Evolutionary conservation across 2,888 invertebrate genomes (phyloP).

Genomic region (Heteropelma amictum): DNA sequence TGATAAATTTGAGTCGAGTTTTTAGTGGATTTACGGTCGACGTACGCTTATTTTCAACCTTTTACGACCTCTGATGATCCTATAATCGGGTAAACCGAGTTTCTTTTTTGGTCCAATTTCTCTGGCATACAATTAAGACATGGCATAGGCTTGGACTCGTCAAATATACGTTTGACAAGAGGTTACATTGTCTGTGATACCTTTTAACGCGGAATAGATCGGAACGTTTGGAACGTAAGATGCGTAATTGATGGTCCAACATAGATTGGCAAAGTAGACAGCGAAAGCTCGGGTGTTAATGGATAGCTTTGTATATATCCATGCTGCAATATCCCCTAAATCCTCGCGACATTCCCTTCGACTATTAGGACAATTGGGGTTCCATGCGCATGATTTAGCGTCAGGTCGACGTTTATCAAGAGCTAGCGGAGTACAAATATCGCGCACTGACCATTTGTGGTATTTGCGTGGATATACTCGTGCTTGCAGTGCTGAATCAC

Average conservation of each 20-base stretch:
- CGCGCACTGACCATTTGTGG: conserved; percentile 29
- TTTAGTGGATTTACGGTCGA: background rate
- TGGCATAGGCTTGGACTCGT: too few relatives aligned
- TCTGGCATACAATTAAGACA: too few relatives aligned
- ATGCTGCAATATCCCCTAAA: conserved; percentile 15
- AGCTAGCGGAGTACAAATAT: conserved; percentile 15
- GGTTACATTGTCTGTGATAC: background rate
- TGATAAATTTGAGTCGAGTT: conserved; percentile 22
- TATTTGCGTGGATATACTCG: conserved; percentile 26
- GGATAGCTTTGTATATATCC: conserved; percentile 16
- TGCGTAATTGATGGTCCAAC: conserved; percentile 6
- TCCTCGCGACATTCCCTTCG: conserved; percentile 4
- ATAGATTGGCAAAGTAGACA: conserved; percentile 14
- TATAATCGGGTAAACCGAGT: background rate
- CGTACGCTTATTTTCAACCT: background rate
- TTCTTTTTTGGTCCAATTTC: background rate
- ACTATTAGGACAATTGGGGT: conserved; percentile 33
- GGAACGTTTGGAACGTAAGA: background rate
- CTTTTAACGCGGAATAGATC: background rate
- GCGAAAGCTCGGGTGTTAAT: background rate
- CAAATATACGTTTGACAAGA: too few relatives aligned
- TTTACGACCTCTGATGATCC: background rate
- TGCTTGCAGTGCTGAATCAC: conserved; percentile 52
- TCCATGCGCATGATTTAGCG: conserved; percentile 36
- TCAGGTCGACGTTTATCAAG: conserved; percentile 22